Conservation (phyloP, 1,140 invertebrate species). For the Drosophila nigrodunni region DNA sequence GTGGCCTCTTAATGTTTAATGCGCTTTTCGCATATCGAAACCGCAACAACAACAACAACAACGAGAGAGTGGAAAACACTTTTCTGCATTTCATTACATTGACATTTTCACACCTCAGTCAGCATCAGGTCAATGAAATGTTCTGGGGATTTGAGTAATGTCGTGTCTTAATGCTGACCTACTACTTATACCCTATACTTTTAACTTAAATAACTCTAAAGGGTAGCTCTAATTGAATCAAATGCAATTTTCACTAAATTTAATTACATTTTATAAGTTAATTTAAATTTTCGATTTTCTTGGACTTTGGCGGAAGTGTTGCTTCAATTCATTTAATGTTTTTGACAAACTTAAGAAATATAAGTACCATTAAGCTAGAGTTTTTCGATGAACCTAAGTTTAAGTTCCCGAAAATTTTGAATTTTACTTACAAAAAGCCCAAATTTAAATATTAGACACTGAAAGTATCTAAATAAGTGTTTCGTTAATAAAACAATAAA, state of each 20-base stretch:
- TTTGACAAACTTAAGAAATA: no score
- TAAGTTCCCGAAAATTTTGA: no score
- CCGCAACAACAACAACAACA: constrained; percentile 23
- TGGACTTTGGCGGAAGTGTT: no score
- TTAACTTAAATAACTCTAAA: neutral
- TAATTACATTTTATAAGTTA: neutral
- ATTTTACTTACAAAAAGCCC: no score
- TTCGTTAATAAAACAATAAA: no score
- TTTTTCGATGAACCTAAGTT: no score
- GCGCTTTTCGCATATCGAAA: constrained; percentile 48
- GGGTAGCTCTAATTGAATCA: neutral
- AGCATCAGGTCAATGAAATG: constrained; percentile 30
- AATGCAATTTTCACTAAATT: no score
- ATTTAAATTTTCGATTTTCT: no score
- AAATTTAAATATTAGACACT: no score
- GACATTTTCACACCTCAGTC: constrained; percentile 37
- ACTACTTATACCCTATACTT: constrained; percentile 1
- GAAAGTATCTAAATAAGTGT: no score
- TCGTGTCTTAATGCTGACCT: neutral
- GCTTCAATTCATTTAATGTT: no score
- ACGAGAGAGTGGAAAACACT: neutral
- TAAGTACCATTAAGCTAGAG: no score
- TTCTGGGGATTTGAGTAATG: neutral
- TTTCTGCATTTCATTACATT: constrained; percentile 29
- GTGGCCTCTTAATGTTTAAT: constrained; percentile 49